Base-by-base conservation (phyloP, 64 coral and sea anemone genomes). In the Acropora yongei region DNA sequence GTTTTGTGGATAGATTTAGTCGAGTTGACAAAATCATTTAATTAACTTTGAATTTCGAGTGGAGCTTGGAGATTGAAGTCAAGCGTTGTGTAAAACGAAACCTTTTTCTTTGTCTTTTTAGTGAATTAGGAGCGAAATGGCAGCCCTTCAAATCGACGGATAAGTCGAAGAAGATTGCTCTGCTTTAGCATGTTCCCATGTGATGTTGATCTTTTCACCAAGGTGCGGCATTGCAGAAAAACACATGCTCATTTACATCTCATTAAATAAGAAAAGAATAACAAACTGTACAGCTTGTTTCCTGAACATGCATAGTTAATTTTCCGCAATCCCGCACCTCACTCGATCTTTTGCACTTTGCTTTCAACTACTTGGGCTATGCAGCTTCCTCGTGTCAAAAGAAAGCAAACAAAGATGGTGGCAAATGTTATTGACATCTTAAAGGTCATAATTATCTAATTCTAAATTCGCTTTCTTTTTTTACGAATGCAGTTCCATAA, bases 351-450 rank as follows among this genome's bases (percentile, higher is more conserved):
- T 61, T 65, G 57, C 80, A 65, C 57, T 84, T 84, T 84, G n/a
- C 80, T 84, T 84, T 84, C 80, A 57, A 84, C 80, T 84, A 65
- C 80, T 84, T 55, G 80, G 80, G 80, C 55, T 57, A 58, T 84
- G 55, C 80, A 84, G 80, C 80, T 84, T 84, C 80, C 80, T 84
- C 57, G 80, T 84, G 57, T 84, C 80, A 84, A 84, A 84, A 84
- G 80, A 84, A 84, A 84, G 50, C 80, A 84, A 84, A 84, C 80
- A 84, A 84, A 61, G 80, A 84, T 84, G 48, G 80, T 84, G 80
- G 80, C 80, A 61, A 84, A 60, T 84, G 18, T 73, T 73, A 73
- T 73, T 73, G 69, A 73, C 69, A 73, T 73, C 58, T 63, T 30
- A 63, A 63, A 63, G 58, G 58, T 63, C 58, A 63, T 63, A 63